A percentile compares a stretch with the other conserved stretches of the same genome.
Conservation (phyloP, 64 coral and sea anemone species). For the Stichodactyla helianthus region DNA sequence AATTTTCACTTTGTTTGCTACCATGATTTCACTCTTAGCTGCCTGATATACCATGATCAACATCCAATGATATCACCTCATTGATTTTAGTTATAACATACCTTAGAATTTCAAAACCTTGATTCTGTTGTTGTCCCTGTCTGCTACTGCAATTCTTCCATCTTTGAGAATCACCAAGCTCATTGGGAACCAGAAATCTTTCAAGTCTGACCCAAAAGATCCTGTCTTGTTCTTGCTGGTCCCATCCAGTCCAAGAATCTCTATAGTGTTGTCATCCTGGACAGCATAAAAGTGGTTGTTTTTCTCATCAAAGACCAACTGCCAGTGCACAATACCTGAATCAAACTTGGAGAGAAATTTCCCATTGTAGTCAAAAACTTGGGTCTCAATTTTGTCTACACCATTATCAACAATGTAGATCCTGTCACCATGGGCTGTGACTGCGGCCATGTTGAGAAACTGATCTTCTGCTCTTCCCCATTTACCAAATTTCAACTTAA, state of each 20-base stretch:
- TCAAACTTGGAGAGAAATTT: slow-evolving; percentile 60
- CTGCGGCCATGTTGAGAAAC: slow-evolving; percentile 30
- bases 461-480: slow-evolving; percentile 52
- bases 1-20: too few relatives aligned
- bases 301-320: slow-evolving; percentile 40
- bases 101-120: slow-evolving; percentile 75
- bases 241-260: slow-evolving; percentile 47
- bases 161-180: slow-evolving; percentile 50
- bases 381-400: slow-evolving; percentile 14
- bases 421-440: slow-evolving; percentile 31
- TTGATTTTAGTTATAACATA: neutral
- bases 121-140: slow-evolving; percentile 67
- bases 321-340: slow-evolving; percentile 12
- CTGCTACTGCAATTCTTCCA: slow-evolving; percentile 71
- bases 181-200: slow-evolving; percentile 63
- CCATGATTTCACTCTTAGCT: too few relatives aligned
- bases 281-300: slow-evolving; percentile 46
- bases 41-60: too few relatives aligned
- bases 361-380: slow-evolving; percentile 55
- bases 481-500: slow-evolving; percentile 61
- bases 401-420: slow-evolving; percentile 61
- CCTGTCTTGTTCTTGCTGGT: slow-evolving; percentile 38
- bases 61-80: neutral
- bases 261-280: slow-evolving; percentile 56
- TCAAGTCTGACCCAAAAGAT: slow-evolving; percentile 45